Percentiles rank a stretch among this genome's conserved stretches.
phyloP scores from a whole-genome alignment of 2,797 vertebrate genomes.

The Chanos chanos region DNA sequence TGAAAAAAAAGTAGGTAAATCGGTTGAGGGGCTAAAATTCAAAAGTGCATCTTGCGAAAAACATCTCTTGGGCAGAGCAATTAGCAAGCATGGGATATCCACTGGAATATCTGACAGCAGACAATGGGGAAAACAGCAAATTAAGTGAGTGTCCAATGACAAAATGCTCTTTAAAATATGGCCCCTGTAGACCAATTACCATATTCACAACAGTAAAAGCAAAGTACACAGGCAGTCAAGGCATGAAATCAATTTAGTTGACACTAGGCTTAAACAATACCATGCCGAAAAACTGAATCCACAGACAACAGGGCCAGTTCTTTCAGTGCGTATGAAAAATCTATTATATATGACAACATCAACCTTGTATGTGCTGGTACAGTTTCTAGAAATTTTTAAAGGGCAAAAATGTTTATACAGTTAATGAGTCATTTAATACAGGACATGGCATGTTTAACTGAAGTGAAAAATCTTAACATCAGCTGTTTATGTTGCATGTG shows the following conservation, averaged over 20 bases:
- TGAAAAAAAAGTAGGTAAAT: slow-evolving; percentile 17
- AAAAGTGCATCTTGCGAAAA: neutral
- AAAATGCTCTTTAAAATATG: slow-evolving; percentile 21
- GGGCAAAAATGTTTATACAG: too few relatives aligned
- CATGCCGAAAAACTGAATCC: too few relatives aligned
- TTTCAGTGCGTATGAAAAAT: too few relatives aligned
- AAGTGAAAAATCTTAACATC: too few relatives aligned
- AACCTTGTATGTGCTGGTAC: too few relatives aligned
- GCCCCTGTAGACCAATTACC: slow-evolving; percentile 28
- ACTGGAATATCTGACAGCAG: slow-evolving; percentile 14
- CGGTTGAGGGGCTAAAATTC: too few relatives aligned
- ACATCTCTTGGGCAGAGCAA: neutral
- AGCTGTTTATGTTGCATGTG: too few relatives aligned
- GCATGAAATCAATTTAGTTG: slow-evolving; percentile 39
- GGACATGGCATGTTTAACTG: too few relatives aligned
- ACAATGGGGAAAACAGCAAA: neutral
- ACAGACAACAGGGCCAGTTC: too few relatives aligned
- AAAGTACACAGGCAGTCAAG: slow-evolving; percentile 20
- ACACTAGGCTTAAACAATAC: slow-evolving; percentile 34
- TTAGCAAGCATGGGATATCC: neutral
- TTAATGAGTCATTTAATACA: too few relatives aligned
- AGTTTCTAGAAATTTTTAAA: too few relatives aligned
- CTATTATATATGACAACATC: too few relatives aligned
- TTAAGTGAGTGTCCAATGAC: slow-evolving; percentile 3
- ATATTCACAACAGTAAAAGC: slow-evolving; percentile 23